phyloP scores from a whole-genome alignment of 2,888 invertebrate species.

The Meloe dianella region DNA sequence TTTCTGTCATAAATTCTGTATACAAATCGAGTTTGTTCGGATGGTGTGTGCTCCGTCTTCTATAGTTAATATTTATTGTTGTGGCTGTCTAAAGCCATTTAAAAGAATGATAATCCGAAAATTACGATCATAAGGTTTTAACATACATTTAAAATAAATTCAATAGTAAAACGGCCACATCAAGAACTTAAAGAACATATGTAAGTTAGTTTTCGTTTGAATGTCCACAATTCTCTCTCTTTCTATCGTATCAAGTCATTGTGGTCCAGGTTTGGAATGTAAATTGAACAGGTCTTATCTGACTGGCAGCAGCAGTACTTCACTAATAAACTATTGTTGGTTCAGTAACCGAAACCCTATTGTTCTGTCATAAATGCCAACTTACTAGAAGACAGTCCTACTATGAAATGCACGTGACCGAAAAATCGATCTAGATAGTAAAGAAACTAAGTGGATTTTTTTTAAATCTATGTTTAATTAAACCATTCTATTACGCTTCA shows the following conservation, averaged over 20 bases:
- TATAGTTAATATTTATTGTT: conserved; percentile 37
- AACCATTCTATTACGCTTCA: conserved; percentile 12
- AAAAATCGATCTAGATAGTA: conserved; percentile 12
- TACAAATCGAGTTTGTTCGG: conserved; percentile 10
- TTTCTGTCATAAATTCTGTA: conserved; percentile 21
- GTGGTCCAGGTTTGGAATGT: conserved; percentile 56
- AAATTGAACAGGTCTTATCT: conserved; percentile 59
- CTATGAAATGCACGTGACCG: conserved; percentile 33
- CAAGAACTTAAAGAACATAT: conserved; percentile 28
- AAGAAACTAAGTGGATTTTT: not conserved
- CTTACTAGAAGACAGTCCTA: conserved; percentile 33
- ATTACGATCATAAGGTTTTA: conserved; percentile 41
- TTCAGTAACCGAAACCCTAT: conserved; percentile 56
- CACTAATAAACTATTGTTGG: conserved; percentile 59
- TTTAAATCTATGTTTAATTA: not conserved
- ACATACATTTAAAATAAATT: conserved; percentile 45
- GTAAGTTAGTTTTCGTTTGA: conserved; percentile 44
- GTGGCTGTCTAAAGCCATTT: conserved; percentile 46
- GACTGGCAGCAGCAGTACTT: conserved; percentile 55
- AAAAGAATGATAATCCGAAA: conserved; percentile 51
- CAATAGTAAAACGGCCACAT: conserved; percentile 25
- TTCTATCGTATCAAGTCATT: conserved; percentile 46
- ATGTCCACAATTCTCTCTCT: conserved; percentile 47
- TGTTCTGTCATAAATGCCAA: conserved; percentile 50
- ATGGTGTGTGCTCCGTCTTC: conserved; percentile 27